Conservation (phyloP, 2,888 invertebrate species). For the Ophion obscuratus region DNA sequence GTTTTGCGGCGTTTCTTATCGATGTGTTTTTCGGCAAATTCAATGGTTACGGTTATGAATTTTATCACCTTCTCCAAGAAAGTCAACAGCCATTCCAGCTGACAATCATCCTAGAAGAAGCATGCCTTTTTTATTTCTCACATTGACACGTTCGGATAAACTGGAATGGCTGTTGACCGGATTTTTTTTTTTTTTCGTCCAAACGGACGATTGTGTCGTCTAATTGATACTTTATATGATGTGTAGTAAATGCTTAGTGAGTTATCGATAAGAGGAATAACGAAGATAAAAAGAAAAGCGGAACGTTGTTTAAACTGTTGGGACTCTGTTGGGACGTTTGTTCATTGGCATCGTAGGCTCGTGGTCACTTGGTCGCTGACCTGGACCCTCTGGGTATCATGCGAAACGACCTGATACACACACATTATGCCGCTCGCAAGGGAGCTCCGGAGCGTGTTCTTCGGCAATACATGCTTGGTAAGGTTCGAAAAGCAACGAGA, state of each 20-base stretch:
- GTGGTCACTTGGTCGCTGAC: slow-evolving; percentile 96
- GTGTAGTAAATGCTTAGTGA: slow-evolving; percentile 53
- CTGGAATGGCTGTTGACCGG: slow-evolving; percentile 46
- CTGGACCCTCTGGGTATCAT: slow-evolving; percentile 97
- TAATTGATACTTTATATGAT: slow-evolving; percentile 26
- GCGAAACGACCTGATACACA: slow-evolving; percentile 88
- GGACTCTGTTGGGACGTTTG: slow-evolving; percentile 73
- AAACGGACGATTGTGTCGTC: slow-evolving; percentile 47
- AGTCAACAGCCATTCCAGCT: slow-evolving; percentile 37
- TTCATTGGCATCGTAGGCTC: slow-evolving; percentile 87
- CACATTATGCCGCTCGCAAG: slow-evolving; percentile 85
- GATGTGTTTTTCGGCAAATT: slow-evolving; percentile 25
- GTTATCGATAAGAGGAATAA: background rate
- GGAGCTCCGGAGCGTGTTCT: slow-evolving; percentile 87
- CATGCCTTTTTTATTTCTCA: slow-evolving; percentile 32
- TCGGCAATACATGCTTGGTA: slow-evolving; percentile 88
- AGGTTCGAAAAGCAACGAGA: slow-evolving; percentile 76
- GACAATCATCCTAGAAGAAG: slow-evolving; percentile 20
- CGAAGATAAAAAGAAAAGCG: slow-evolving; percentile 20
- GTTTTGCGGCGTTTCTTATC: slow-evolving; percentile 25
- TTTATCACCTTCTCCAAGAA: slow-evolving; percentile 13
- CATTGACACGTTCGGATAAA: background rate
- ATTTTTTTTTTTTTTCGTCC: slow-evolving; percentile 47
- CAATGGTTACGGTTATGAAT: slow-evolving; percentile 26
- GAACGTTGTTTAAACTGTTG: slow-evolving; percentile 66